Evolutionary conservation across 2,797 vertebrate species (phyloP), one percentile per base, ranked within the genome.

Genomic region (Tinamus major): DNA sequence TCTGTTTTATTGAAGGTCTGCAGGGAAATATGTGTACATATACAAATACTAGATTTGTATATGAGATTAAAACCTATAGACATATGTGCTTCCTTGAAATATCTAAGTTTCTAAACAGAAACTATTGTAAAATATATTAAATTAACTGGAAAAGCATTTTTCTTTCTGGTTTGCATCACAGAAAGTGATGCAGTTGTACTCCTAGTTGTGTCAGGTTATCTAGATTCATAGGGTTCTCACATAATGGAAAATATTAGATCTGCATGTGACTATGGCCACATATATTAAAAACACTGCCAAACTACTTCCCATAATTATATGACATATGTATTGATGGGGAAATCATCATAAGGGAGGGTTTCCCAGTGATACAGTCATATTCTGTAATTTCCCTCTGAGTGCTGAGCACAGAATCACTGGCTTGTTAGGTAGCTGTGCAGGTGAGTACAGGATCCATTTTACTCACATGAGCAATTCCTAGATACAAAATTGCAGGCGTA

Each of bases 211-310:
- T 87, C 5, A 1, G 74, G 75, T 69, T 69, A 56, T 39, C 58
- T 39, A 61, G 33, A 85, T 85, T 89, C n/a, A 26, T 9, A 56
- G 19, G 46, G 39, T 74, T 91, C 93, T 63, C 81, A 65, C 68
- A 83, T 87, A 56, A 71, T 77, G 85, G 85, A 85, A 95, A 87
- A 74, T 46, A 23, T 62, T 87, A 70, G 24, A 20, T 81, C 71
- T 27, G 12, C 42, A 17, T 14, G 27, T 64, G 51, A 91, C 85
- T 70, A 51, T 68, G 42, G 46, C 55, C 55, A 24, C 70, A 89
- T 39, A 80, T 82, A 89, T 14, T 68, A 82, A 86, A 71, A 79
- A 12, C 26, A 51, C 16, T 53, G 21, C 31, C 59, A 62, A 72
- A 92, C 49, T 2, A 31, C 8, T 49, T 12, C 12, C 48, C 21